Conservation (phyloP, 2,113 vertebrate species). For the Cettia cetti region DNA sequence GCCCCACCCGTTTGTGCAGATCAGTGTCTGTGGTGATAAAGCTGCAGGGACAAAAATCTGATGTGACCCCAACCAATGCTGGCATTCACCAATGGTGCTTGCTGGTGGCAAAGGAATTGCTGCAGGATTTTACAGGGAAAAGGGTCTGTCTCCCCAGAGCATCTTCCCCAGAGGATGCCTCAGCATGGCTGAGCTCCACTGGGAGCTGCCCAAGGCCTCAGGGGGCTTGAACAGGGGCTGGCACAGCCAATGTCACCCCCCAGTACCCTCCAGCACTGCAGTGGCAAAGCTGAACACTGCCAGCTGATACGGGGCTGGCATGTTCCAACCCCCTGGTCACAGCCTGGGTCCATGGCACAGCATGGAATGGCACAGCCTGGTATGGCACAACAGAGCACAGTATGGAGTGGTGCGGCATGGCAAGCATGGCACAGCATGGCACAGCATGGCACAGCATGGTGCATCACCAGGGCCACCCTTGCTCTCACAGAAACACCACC, state of each 20-base stretch:
- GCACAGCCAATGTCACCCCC: accelerated
- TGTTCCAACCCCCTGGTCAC: neutral
- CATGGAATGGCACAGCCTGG: neutral
- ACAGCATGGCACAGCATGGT: accelerated
- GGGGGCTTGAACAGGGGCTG: neutral
- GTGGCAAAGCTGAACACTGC: neutral
- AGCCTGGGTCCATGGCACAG: accelerated
- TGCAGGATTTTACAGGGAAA: neutral
- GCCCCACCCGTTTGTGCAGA: accelerated
- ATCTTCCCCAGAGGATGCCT: neutral
- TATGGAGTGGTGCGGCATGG: too few relatives aligned
- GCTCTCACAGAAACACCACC: neutral
- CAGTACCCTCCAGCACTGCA: accelerated
- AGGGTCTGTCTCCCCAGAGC: neutral
- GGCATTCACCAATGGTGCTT: accelerated
- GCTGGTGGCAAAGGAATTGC: neutral
- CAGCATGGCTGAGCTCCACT: accelerated
- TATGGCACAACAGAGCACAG: too few relatives aligned
- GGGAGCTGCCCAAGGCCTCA: accelerated
- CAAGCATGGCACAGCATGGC: neutral
- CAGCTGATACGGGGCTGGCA: accelerated
- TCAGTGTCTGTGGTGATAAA: accelerated
- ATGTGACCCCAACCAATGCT: accelerated
- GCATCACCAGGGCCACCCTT: neutral
- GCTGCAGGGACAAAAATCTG: neutral